Evolutionary conservation across 1,140 invertebrate genomes (phyloP), one percentile per base, ranked within the genome.

Genomic region (Choristoneura fumiferana): DNA sequence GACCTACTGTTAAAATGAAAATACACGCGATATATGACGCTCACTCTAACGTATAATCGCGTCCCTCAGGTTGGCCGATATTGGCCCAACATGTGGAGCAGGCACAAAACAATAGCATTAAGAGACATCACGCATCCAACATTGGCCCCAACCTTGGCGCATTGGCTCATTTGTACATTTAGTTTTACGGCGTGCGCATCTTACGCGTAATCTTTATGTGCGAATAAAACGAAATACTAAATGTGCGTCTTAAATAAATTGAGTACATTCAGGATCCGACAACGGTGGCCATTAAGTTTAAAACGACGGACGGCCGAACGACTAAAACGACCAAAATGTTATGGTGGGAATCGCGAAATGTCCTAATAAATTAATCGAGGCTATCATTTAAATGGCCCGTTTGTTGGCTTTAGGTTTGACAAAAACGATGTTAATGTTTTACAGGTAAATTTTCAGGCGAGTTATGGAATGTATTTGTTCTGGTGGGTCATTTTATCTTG

Each of bases 201-300:
- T 53, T 53, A 29, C 49, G 1, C 49, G 49, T 53, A 53, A 53
- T 53, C 49, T 53, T 53, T 53, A 53, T 53, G 49, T 53, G 10
- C 22, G 22, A 18, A 35, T 53, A 53, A 53, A 53, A 53, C 49
- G 40, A 14, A 43, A 43, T 17, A 43, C 40, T 43, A 43, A 43
- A 43, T 43, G 40, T 17, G 15, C 40, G 40, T 43, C 40, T 43
- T 43, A 43, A 43, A 43, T 43, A 43, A 43, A 43, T 43, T 43
- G 40, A 43, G 40, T 43, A 43, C 40, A 43, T 43, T 43, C 40
- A n/a, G n/a, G 15, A 40, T 22, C 40, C 40, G 17, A 22, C 17
- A 43, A 43, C 40, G 15, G 40, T n/a, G 5, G 40, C 40, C 40
- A 43, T 43, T 43, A 43, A 43, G 40, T 43, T 43, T 18, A 43